A percentile compares a stretch with the other conserved stretches of the same genome.
Evolutionary conservation across 2,113 vertebrate species (phyloP).

Genomic region (Laticauda colubrina): DNA sequence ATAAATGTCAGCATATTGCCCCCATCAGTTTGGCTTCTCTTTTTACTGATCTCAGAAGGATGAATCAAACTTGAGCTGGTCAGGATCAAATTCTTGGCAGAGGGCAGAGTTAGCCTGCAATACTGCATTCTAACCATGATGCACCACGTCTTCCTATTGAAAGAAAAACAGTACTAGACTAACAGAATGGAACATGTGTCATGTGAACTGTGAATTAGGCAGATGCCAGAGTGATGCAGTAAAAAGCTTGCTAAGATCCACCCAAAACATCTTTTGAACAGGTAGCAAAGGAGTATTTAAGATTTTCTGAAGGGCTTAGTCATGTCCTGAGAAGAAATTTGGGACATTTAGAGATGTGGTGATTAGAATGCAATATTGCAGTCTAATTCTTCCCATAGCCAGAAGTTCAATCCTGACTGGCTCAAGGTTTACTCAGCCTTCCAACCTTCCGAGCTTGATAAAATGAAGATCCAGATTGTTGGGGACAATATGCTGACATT

Average conservation of each 20-base stretch:
- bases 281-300: not conserved
- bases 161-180: not conserved
- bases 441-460: not conserved
- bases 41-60: not conserved
- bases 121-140: not conserved
- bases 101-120: not conserved
- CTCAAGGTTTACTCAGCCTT: not conserved
- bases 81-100: not conserved
- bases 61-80: not conserved
- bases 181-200: not conserved
- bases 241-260: not conserved
- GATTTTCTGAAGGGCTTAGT: not conserved
- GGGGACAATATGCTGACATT: no score
- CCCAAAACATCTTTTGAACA: not conserved
- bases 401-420: not conserved
- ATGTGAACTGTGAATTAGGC: not conserved
- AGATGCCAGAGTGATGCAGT: not conserved
- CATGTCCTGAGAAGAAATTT: not conserved
- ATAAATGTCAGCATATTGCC: not conserved
- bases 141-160: not conserved
- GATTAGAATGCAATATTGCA: not conserved
- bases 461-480: no score
- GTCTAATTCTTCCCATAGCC: not conserved
- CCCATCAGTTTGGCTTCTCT: not conserved
- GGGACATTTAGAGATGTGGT: not conserved